Evolutionary conservation across 2,797 vertebrate genomes (phyloP).

Genomic region (Kryptopterus vitreolus): DNA sequence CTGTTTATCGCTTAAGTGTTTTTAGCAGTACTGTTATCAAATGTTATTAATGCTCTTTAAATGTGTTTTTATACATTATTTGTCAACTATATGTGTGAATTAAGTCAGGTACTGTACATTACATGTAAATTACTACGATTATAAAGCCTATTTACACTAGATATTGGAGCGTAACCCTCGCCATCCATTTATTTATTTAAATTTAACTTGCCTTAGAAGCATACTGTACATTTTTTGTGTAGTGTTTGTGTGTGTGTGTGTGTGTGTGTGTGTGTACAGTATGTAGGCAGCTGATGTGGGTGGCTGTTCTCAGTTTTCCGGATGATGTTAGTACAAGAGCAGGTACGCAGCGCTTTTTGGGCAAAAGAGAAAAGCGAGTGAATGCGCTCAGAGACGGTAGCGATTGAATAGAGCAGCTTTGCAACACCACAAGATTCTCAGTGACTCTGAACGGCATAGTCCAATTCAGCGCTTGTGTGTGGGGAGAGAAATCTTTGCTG

Average conservation of each 20-base stretch:
- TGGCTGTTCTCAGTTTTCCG: slow-evolving; percentile 18
- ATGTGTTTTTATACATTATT: no score
- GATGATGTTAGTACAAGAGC: slow-evolving; percentile 25
- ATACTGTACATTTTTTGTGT: background rate
- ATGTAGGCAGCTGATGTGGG: slow-evolving; percentile 21
- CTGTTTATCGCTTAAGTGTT: no score
- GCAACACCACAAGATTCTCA: slow-evolving; percentile 26
- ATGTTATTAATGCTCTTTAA: no score
- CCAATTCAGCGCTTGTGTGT: slow-evolving; percentile 22
- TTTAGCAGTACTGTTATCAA: no score
- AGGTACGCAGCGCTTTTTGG: slow-evolving; percentile 17
- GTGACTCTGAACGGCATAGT: slow-evolving; percentile 32
- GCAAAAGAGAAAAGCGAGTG: background rate
- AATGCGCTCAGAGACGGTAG: slow-evolving; percentile 3
- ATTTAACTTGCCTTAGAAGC: background rate
- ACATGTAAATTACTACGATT: no score
- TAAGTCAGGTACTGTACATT: no score
- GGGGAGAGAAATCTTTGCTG: slow-evolving; percentile 27
- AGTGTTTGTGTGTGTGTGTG: slow-evolving; percentile 47
- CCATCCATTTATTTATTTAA: no score
- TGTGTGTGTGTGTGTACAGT: slow-evolving; percentile 17
- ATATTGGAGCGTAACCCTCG: no score
- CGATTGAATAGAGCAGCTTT: slow-evolving; percentile 26
- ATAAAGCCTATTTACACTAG: no score
- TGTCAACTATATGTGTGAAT: no score